Conservation (phyloP, 92 coral and sea anemone genomes). For the Anthopleura xanthogrammica region DNA sequence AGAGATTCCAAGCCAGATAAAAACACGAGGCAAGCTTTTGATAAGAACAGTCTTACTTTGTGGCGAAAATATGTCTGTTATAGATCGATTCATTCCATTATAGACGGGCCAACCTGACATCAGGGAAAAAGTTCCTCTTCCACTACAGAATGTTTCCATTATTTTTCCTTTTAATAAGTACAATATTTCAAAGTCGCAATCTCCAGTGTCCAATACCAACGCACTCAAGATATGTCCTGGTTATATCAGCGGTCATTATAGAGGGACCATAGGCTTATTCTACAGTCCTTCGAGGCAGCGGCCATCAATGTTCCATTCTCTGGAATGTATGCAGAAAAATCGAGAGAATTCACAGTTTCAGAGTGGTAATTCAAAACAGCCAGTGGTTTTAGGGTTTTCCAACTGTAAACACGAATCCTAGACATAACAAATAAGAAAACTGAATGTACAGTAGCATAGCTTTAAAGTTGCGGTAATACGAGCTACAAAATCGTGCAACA, state of each 20-base stretch:
- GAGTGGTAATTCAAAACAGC: slow-evolving; percentile 86
- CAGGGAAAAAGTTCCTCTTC: too few relatives aligned
- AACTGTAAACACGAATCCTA: slow-evolving; percentile 84
- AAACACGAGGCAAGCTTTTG: not conserved
- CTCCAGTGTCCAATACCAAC: not conserved
- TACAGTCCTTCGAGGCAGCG: slow-evolving; percentile 89
- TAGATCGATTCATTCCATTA: not conserved
- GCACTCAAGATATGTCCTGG: not conserved
- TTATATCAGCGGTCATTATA: slow-evolving; percentile 48
- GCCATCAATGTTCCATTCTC: slow-evolving; percentile 67
- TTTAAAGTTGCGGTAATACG: too few relatives aligned
- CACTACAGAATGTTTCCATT: not conserved
- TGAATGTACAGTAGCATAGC: too few relatives aligned
- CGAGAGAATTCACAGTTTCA: slow-evolving; percentile 67
- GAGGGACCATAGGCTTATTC: slow-evolving; percentile 94
- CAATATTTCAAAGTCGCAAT: not conserved
- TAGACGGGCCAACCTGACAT: not conserved
- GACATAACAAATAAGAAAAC: not conserved
- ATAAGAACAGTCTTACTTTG: not conserved
- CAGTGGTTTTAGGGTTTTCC: slow-evolving; percentile 81
- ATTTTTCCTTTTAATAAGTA: not conserved
- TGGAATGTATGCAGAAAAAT: slow-evolving; percentile 66
- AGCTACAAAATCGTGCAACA: too few relatives aligned
- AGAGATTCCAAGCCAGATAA: not conserved
- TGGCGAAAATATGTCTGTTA: not conserved